Evolutionary conservation across 64 coral and sea anemone species (phyloP), one percentile per base, ranked within the genome.

Genomic region (Anthopleura sola): DNA sequence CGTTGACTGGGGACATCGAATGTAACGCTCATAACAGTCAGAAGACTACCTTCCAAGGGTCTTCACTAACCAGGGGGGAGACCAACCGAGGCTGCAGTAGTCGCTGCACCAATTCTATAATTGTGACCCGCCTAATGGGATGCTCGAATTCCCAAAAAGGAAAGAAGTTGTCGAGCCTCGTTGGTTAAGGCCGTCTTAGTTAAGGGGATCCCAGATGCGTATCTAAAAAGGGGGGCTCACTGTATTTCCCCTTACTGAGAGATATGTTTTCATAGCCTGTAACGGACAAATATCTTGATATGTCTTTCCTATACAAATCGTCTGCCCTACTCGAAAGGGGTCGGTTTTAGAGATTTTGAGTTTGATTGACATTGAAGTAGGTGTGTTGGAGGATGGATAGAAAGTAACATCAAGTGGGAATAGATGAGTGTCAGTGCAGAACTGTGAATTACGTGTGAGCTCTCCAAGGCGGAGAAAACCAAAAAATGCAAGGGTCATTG

Each of bases 401-500:
- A 76, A 77, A 16, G 47, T 28, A 11, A 87, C 12, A 17, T 53
- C 85, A 11, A 15, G 31, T 37, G 44, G 48, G 78, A 74, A 37
- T 20, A 77, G 48, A 23, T 68, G 85, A 75, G 38, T 36, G 12
- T 83, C 26, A 23, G 49, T n/a, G 34, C 24, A 31, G 21, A 56
- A 83, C 10, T 38, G 1, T 4, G 82, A 48, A 26, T 79, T 79
- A 29, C 91, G 88, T 33, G 82, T 93, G 6, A 93, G 31, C 83
- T 93, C 86, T 54, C 91, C 75, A 2, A 88, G 39, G 3, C 82
- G 48, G 0, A 92, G 0, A 31, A 93, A 93, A 66, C 86, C 91
- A 24, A 93, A 93, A 36, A 93, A 88, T 9, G 86, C 86, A 17
- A 88, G 19, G 1, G 47, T 88, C 85, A 92, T 88, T 18, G 86